These are phyloP conservation scores for Pseudopodoces humilis DNA, from an alignment of 2,113 vertebrate species.

Conservation along the genomic window DNA sequence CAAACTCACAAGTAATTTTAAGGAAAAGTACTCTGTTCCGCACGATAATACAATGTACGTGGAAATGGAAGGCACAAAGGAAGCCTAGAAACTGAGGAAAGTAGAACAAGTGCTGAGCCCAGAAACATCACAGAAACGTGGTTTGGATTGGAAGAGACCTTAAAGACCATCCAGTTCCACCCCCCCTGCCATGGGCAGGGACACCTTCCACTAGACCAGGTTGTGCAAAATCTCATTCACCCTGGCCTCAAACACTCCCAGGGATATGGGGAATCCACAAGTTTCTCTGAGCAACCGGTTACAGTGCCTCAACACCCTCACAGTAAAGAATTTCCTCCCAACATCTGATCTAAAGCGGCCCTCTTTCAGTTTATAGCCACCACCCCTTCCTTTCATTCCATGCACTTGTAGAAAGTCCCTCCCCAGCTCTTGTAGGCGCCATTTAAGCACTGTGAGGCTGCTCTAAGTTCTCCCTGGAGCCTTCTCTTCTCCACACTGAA, in stretches of 20 bases:
- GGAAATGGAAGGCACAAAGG: background rate
- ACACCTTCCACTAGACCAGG: background rate
- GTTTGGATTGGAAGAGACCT: background rate
- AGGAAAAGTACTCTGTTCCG: background rate
- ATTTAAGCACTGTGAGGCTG: background rate
- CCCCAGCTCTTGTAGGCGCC: background rate
- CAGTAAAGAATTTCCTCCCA: background rate
- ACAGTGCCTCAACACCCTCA: background rate
- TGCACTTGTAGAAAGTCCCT: background rate
- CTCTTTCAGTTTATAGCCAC: background rate
- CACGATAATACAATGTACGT: accelerated
- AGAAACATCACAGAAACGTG: background rate
- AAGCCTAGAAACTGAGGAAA: background rate
- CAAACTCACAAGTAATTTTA: background rate
- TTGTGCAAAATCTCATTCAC: background rate
- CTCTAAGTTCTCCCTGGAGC: background rate
- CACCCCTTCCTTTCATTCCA: background rate
- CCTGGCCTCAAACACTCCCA: background rate
- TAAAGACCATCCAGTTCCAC: background rate
- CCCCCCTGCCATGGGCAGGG: accelerated
- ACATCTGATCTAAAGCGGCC: background rate
- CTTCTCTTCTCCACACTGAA: background rate
- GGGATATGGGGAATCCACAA: background rate
- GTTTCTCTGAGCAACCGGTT: background rate
- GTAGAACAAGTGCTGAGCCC: background rate